Evolutionary conservation across 2,113 vertebrate genomes (phyloP).

Genomic region (Mustela lutreola): DNA sequence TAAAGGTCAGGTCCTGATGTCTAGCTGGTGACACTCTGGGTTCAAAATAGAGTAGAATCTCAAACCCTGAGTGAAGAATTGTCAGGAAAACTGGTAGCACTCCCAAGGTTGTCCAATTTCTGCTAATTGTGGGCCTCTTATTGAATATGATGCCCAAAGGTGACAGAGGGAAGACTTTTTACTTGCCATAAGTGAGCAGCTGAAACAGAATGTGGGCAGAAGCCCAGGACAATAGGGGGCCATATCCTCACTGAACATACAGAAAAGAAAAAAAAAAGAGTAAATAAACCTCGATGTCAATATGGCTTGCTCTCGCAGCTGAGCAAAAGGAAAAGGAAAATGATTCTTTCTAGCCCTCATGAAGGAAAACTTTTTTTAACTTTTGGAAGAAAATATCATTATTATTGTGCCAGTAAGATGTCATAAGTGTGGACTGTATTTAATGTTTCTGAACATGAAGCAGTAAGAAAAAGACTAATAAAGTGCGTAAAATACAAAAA

Average conservation of each 20-base stretch:
- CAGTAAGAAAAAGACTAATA: background rate
- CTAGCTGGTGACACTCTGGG: background rate
- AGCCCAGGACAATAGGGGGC: background rate
- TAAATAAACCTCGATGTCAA: background rate
- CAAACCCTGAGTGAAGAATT: background rate
- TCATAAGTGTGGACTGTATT: background rate
- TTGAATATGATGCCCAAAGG: no score
- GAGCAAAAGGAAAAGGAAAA: background rate
- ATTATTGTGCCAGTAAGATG: background rate
- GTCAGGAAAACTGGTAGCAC: fast-evolving
- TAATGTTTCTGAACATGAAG: background rate
- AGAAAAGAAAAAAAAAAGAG: background rate
- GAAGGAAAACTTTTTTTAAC: background rate
- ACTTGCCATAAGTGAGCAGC: background rate
- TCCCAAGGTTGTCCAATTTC: fast-evolving
- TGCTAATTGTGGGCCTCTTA: background rate
- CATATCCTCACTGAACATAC: background rate
- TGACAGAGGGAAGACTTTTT: no score
- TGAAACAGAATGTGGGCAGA: fast-evolving
- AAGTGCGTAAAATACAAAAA: background rate
- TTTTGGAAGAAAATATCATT: background rate
- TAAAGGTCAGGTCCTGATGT: background rate
- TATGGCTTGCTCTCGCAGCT: background rate
- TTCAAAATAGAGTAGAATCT: background rate
- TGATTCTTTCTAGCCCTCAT: background rate